Base-by-base conservation (phyloP, 1,140 invertebrate species). In the Aphaenogaster rudis region DNA sequence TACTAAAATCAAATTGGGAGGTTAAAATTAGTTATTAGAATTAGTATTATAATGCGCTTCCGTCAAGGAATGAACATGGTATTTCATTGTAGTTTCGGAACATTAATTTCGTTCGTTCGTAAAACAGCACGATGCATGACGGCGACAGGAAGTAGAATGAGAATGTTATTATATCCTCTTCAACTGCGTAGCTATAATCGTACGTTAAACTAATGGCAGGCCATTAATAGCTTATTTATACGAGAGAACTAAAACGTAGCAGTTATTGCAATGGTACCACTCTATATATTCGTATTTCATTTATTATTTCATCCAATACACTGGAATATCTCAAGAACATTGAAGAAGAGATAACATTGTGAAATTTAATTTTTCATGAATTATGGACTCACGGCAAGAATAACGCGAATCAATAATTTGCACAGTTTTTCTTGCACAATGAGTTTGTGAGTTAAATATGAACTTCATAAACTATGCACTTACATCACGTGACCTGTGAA, bases 91-190 rank as follows among this genome's bases (percentile, higher is more conserved):
- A 28, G 28, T 28, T 28, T 28, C 28, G 28, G 28, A 28, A 28
- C 28, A 28, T 67, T 67, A 67, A 67, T 42, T 67, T 67, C 9
- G 17, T 45, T 36, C 8, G 17, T 33, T 67, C 64, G n/a, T 21
- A 8, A 67, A 67, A 45, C 17, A 67, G 9, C 39, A 45, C n/a
- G 39, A 5, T 42, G 8, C 36, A 4, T n/a, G 64, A n/a, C 36
- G 39, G 3, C 39, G 1, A 15, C 64, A 42, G 36, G n/a, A 45
- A 36, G 39, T 21, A 39, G 39, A 13, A 67, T 67, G 33, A n/a
- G 39, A 3, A 67, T 67, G 28, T 72, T 50, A 72, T 36, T n/a
- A 48, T 50, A 50, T 50, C 15, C 69, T 72, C 13, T 33, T 52
- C 28, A 72, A 52, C 28, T 48, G 15, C 28, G 45, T 17, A 33